Evolutionary conservation across 2,888 invertebrate species (phyloP).

Genomic region (Andrena minutula): DNA sequence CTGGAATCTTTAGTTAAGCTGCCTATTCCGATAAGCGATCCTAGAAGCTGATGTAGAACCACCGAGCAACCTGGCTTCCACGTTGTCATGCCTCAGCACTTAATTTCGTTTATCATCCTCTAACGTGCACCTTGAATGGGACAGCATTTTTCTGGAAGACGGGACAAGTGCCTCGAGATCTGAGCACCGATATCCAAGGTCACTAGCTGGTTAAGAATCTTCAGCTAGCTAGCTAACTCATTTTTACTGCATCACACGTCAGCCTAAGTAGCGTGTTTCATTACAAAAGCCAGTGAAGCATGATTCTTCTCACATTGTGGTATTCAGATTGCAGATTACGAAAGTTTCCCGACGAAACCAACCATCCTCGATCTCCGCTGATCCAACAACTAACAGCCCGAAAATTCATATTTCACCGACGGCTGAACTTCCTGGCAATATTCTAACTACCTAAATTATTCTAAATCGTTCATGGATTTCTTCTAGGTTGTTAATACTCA

Average conservation of each 20-base stretch:
- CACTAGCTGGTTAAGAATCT: slow-evolving; percentile 14
- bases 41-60: background rate
- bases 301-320: too few species aligned
- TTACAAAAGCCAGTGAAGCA: too few species aligned
- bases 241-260: background rate
- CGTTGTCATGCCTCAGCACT: slow-evolving; percentile 4
- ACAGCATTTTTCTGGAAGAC: slow-evolving; percentile 27
- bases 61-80: background rate
- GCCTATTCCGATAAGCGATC: too few species aligned
- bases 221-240: slow-evolving; percentile 6
- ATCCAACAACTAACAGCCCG: too few species aligned
- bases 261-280: too few species aligned
- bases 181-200: slow-evolving; percentile 14
- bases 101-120: slow-evolving; percentile 23
- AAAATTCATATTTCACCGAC: too few species aligned
- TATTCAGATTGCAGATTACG: too few species aligned
- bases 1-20: too few species aligned
- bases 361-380: too few species aligned
- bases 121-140: slow-evolving; percentile 16
- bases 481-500: background rate
- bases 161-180: slow-evolving; percentile 2
- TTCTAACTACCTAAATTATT: too few species aligned
- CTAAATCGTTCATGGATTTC: background rate
- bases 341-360: too few species aligned
- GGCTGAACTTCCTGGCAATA: too few species aligned